These are phyloP conservation scores for Plutella xylostella DNA, from an alignment of 2,888 invertebrate genomes.

Conservation along the genomic window DNA sequence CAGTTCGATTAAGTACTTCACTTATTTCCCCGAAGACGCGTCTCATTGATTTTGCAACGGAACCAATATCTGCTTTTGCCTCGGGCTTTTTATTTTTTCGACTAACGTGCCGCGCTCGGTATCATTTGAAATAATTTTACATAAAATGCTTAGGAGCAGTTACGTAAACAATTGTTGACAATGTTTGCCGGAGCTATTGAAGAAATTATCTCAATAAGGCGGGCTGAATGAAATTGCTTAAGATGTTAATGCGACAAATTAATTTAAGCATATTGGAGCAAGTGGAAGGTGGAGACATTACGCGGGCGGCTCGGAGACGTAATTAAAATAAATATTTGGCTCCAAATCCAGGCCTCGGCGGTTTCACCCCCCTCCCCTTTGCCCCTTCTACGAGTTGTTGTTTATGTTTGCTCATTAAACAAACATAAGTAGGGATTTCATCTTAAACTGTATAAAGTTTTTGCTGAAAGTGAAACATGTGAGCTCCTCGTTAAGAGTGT, in stretches of 20 bases:
- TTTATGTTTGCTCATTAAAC: conserved; percentile 65
- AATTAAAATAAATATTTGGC: conserved; percentile 69
- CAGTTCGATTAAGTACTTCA: conserved; percentile 15
- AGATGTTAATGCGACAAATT: conserved; percentile 22
- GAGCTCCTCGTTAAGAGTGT: background rate
- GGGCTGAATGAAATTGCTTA: conserved; percentile 9
- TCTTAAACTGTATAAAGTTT: conserved; percentile 36
- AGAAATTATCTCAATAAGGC: no score
- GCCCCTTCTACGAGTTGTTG: conserved; percentile 64
- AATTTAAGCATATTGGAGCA: conserved; percentile 36
- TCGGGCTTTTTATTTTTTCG: conserved; percentile 15
- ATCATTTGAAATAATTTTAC: background rate
- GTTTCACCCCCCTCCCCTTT: conserved; percentile 62
- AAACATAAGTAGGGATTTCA: conserved; percentile 57
- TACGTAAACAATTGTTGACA: no score
- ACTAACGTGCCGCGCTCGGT: background rate
- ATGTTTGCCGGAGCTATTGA: no score
- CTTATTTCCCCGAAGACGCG: conserved; percentile 32
- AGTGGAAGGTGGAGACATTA: conserved; percentile 39
- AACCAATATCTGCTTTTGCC: conserved; percentile 25
- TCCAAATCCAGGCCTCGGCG: conserved; percentile 58
- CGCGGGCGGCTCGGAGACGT: conserved; percentile 39
- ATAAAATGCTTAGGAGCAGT: no score
- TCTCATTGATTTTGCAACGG: conserved; percentile 28
- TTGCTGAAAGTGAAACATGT: conserved; percentile 6